phyloP scores from a whole-genome alignment of 2,797 vertebrate genomes.

The Molossus alvarezi region DNA sequence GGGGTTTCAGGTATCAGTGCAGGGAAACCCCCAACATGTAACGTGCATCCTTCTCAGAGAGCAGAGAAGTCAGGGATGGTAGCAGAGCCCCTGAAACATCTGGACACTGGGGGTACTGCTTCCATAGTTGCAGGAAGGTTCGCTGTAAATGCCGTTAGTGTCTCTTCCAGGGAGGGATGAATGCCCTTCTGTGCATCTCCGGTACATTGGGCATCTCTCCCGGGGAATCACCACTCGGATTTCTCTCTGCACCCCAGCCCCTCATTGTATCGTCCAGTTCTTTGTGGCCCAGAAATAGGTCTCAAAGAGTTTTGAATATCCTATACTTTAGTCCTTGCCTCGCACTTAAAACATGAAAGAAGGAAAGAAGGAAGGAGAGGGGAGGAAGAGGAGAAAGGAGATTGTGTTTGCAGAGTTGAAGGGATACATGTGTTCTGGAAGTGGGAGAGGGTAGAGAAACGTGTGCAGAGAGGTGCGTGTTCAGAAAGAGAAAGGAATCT shows the following conservation, averaged over 20 bases:
- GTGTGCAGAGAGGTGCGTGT: not conserved
- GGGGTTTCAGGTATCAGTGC: no score
- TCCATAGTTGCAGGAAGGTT: not conserved
- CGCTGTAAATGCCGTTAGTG: not conserved
- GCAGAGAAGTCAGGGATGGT: no score
- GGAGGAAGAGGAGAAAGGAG: not conserved
- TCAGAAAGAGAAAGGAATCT: not conserved
- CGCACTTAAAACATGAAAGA: not conserved
- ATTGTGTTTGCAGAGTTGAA: slow-evolving; percentile 22
- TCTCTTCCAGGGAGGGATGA: not conserved
- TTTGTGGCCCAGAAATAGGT: not conserved
- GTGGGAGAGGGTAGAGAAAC: not conserved
- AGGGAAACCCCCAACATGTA: no score
- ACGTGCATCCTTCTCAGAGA: no score
- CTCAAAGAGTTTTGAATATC: not conserved
- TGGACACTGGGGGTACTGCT: not conserved
- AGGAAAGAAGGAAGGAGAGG: no score
- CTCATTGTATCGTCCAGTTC: not conserved
- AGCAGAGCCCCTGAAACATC: not conserved
- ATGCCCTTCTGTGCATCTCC: not conserved
- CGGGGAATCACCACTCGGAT: not conserved
- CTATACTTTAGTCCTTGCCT: not conserved
- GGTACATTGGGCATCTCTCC: not conserved
- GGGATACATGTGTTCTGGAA: not conserved
- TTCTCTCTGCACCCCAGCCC: not conserved